Evolutionary conservation across 2,113 vertebrate species (phyloP).

Genomic region (Parus major): DNA sequence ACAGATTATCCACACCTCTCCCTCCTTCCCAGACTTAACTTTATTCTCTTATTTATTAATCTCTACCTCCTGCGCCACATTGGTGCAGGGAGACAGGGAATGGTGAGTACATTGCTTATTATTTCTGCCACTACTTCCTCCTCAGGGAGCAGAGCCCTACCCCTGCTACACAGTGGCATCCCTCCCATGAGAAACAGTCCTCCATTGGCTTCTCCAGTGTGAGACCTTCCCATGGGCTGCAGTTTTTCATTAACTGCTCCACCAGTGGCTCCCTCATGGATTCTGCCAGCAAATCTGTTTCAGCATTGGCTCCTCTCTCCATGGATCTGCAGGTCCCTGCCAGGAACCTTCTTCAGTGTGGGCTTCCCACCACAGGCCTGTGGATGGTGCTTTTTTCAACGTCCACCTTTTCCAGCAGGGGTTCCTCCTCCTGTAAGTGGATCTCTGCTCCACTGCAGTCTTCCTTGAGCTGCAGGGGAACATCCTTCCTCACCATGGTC

Average conservation of each 20-base stretch:
- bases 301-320: background rate
- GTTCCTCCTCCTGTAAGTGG: background rate
- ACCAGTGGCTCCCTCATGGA: fast-evolving
- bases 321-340: background rate
- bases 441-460: background rate
- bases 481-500: background rate
- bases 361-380: background rate
- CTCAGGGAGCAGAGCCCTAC: background rate
- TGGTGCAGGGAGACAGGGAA: background rate
- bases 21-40: background rate
- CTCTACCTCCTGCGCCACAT: background rate
- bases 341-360: background rate
- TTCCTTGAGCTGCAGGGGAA: background rate
- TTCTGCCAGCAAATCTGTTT: background rate
- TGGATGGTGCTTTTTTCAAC: background rate
- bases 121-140: background rate
- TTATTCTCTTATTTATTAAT: background rate
- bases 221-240: background rate
- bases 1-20: background rate
- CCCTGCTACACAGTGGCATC: background rate
- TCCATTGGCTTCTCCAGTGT: background rate
- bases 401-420: background rate
- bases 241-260: background rate
- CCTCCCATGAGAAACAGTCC: background rate
- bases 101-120: background rate